Evolutionary conservation across 2,888 invertebrate genomes (phyloP).

Genomic region (Hirtodrosophila alboralis): DNA sequence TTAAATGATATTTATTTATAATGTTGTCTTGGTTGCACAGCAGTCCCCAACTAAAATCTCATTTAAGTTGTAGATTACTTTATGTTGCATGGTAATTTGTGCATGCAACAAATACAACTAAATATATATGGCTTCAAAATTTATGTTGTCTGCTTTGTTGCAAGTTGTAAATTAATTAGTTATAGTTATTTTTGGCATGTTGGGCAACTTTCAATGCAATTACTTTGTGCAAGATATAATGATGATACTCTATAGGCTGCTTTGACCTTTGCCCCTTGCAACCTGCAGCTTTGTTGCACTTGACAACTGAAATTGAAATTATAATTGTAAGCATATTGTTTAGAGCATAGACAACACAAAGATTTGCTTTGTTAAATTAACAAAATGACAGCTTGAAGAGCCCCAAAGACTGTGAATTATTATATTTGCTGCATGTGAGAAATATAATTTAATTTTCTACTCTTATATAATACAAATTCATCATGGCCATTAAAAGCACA

Average conservation of each 20-base stretch:
- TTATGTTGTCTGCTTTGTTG: constrained; percentile 28
- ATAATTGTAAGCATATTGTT: neutral
- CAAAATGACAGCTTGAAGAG: constrained; percentile 2
- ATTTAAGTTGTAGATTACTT: constrained; percentile 77
- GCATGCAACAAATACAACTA: constrained; percentile 29
- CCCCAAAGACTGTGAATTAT: too few species aligned
- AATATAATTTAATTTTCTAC: too few species aligned
- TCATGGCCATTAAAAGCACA: constrained; percentile 17
- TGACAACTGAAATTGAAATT: neutral
- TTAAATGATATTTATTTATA: constrained; percentile 77
- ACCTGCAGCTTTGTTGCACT: neutral
- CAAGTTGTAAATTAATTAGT: constrained; percentile 37
- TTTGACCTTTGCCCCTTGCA: constrained; percentile 21
- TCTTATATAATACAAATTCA: neutral
- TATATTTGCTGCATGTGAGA: too few species aligned
- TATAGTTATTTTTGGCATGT: constrained; percentile 23
- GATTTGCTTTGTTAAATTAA: constrained; percentile 1
- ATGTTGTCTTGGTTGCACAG: constrained; percentile 59
- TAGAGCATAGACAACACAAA: neutral
- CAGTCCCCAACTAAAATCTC: constrained; percentile 61
- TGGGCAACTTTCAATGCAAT: too few species aligned
- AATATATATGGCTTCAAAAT: constrained; percentile 15
- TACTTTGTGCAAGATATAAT: too few species aligned
- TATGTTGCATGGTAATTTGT: constrained; percentile 20
- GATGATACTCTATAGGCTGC: too few species aligned